A percentile compares a stretch with the other conserved stretches of the same genome.
These are phyloP conservation scores for Rhinichthys osculus DNA, from an alignment of 2,797 vertebrate species.

Conservation along the genomic window DNA sequence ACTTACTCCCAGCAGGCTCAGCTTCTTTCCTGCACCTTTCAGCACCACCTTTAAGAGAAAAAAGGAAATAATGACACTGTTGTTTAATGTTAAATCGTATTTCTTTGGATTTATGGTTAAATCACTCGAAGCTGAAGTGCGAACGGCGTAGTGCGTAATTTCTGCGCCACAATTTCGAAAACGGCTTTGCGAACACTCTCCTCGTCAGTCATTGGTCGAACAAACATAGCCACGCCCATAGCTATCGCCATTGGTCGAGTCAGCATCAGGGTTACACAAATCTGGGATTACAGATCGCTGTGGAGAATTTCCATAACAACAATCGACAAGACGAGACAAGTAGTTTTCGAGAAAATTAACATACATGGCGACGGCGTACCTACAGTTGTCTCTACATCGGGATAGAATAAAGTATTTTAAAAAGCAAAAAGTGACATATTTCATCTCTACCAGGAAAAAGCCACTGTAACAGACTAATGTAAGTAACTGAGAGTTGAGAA, in stretches of 20 bases:
- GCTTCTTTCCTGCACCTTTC: constrained; percentile 84
- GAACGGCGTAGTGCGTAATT: not conserved
- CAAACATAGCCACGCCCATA: not conserved
- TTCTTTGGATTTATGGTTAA: no score
- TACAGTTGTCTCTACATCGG: not conserved
- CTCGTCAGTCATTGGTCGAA: not conserved
- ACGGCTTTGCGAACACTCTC: not conserved
- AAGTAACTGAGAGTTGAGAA: not conserved
- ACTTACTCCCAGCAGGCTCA: constrained; percentile 83
- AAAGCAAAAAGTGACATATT: no score
- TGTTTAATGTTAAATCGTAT: not conserved
- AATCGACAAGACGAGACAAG: no score
- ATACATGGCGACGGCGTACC: not conserved
- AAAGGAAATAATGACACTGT: constrained; percentile 10
- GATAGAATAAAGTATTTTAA: not conserved
- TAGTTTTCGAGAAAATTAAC: not conserved
- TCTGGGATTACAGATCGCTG: no score
- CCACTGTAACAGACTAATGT: not conserved
- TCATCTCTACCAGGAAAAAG: not conserved
- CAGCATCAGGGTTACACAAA: no score
- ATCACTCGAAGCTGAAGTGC: no score
- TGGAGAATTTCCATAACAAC: not conserved
- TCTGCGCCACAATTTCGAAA: no score
- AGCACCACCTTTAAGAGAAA: constrained; percentile 77
- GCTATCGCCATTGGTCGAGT: not conserved